A percentile compares a stretch with the other conserved stretches of the same genome.
These are phyloP conservation scores for Tachuris rubrigastra DNA, from an alignment of 2,113 vertebrate genomes.

Conservation along the genomic window DNA sequence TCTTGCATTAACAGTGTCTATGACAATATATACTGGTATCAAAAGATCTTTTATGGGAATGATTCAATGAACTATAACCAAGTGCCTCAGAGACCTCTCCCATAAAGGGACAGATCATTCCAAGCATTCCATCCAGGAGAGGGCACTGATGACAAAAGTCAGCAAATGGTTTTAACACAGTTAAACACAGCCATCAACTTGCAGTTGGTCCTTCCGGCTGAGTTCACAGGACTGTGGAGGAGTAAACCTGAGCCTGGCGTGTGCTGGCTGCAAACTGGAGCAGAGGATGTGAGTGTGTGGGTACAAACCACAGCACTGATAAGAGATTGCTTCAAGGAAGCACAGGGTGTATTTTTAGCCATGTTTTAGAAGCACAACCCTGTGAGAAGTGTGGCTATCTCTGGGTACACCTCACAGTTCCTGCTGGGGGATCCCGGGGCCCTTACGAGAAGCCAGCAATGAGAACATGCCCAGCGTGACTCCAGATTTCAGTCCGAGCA, in stretches of 20 bases:
- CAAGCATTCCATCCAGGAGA: constrained; percentile 28
- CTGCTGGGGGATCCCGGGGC: neutral
- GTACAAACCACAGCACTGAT: constrained; percentile 11
- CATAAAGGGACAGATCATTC: neutral
- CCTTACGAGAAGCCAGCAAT: neutral
- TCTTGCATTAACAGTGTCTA: neutral
- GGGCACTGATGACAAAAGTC: neutral
- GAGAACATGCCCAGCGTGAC: neutral
- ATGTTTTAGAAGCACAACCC: neutral
- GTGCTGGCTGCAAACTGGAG: neutral
- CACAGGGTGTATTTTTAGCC: constrained; percentile 14
- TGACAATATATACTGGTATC: neutral
- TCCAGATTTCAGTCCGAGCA: neutral
- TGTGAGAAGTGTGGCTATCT: neutral
- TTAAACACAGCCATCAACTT: neutral
- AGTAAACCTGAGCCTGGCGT: neutral
- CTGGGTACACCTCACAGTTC: neutral
- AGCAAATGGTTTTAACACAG: neutral
- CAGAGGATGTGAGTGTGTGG: neutral
- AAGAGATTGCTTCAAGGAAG: constrained; percentile 50
- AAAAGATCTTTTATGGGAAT: neutral
- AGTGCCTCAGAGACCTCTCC: neutral
- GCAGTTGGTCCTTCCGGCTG: neutral
- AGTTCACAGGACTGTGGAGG: neutral
- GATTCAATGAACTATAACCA: neutral